Percentiles rank a stretch among this genome's conserved stretches.
Evolutionary conservation across 2,797 vertebrate species (phyloP).

Genomic region (Phyllotis vaccarum): DNA sequence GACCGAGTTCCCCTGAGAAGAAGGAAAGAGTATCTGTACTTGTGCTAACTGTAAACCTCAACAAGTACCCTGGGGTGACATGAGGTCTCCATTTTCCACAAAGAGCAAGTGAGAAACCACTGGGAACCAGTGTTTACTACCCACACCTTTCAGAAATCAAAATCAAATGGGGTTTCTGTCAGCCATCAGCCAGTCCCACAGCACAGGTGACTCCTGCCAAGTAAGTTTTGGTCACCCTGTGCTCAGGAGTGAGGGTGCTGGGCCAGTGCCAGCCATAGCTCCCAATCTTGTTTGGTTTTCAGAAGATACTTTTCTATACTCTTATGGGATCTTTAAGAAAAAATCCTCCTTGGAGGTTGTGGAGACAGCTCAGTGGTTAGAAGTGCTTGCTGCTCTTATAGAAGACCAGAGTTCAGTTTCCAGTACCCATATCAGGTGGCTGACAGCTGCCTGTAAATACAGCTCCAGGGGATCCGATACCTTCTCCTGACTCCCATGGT

Average conservation of each 20-base stretch:
- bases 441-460: neutral
- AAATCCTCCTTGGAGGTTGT: neutral
- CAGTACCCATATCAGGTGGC: neutral
- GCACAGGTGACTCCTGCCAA: neutral
- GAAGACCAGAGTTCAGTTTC: neutral
- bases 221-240: neutral
- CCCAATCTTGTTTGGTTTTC: neutral
- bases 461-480: neutral
- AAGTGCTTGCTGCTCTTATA: neutral
- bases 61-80: neutral
- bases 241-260: neutral
- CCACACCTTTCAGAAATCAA: neutral
- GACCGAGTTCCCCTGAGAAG: neutral
- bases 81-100: neutral
- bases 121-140: neutral
- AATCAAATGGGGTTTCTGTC: neutral
- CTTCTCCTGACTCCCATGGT: neutral
- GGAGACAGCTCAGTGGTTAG: neutral
- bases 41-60: slow-evolving; percentile 36
- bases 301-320: slow-evolving; percentile 23
- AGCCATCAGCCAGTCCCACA: neutral
- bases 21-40: neutral
- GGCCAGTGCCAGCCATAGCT: neutral
- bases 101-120: slow-evolving; percentile 30
- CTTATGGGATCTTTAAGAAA: slow-evolving; percentile 46